Base-by-base conservation (phyloP, 92 coral and sea anemone genomes). In the Epizoanthus fatuus region DNA sequence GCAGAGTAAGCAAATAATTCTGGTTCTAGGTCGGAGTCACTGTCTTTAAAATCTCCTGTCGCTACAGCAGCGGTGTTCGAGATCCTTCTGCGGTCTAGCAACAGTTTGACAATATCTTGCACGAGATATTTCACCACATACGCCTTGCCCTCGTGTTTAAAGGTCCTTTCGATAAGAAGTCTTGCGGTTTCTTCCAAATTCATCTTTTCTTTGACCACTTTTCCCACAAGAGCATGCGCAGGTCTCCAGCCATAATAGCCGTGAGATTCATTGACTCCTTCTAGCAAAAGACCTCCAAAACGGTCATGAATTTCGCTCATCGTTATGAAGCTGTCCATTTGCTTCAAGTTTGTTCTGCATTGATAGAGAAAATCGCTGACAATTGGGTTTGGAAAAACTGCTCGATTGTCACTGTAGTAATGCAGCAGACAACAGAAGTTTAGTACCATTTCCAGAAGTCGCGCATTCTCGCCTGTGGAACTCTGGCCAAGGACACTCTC, bases 211-310 rank as follows among this genome's bases (percentile, higher is more conserved):
- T 57, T 90, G 2, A 86, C 87, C 44, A 86, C 91, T 47, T 90
- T 90, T 12, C 93, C 89, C 2, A 90, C 93, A 12, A 90, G 93
- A 32, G 83, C 87, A 29, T 90, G 93, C 0, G 93, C 93, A 4
- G 93, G 93, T 75, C 91, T 82, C 91, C 93, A 90, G 4, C 93
- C 93, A 32, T 78, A 32, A 56, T 90, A 90, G 1, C 91, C 91
- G 2, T 81, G 47, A 2, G 79, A 32, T 40, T 90, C 93, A 51
- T 72, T 76, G 55, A 55, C 11, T 9, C 62, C 93, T 81, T 90
- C 91, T 4, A 90, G 90, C 20, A 90, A 90, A 53, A 90, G 72
- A 5, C 93, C 93, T 29, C 93, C 93, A 20, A 90, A 90, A 1
- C 66, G 70, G 29, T 81, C 74, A 70, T 90, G 93, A 20, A 90